Percentiles rank a stretch among this genome's conserved stretches.
phyloP scores from a whole-genome alignment of 64 coral and sea anemone genomes.

The Stylophora pistillata region DNA sequence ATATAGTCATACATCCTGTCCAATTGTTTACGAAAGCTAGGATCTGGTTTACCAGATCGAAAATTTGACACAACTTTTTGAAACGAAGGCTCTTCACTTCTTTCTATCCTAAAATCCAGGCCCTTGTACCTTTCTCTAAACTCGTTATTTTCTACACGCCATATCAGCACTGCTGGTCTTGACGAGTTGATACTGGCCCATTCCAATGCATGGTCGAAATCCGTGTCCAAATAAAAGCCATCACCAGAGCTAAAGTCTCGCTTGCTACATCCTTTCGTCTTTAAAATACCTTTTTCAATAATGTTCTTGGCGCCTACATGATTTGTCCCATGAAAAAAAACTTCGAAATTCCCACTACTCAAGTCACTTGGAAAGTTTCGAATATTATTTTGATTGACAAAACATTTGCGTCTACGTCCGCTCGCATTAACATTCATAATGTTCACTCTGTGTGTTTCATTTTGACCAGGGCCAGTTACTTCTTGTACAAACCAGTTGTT shows the following conservation, averaged over 20 bases:
- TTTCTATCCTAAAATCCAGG: not conserved
- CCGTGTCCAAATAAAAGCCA: conserved; percentile 68
- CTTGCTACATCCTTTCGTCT: conserved; percentile 7
- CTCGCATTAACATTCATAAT: not conserved
- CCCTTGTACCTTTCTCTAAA: not conserved
- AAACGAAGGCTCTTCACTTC: no score
- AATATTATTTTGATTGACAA: not conserved
- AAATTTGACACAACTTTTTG: no score
- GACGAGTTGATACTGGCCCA: conserved; percentile 9
- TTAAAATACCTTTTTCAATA: conserved; percentile 41
- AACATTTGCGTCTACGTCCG: not conserved
- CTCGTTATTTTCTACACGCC: not conserved
- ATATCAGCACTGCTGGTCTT: conserved; percentile 58
- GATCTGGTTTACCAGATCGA: no score
- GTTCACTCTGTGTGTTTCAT: not conserved
- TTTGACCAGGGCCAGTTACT: no score
- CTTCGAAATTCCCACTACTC: not conserved
- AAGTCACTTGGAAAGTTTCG: not conserved
- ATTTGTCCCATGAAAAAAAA: conserved; percentile 83
- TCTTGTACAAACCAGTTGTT: conserved; percentile 1
- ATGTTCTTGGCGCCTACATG: conserved; percentile 54
- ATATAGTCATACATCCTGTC: no score
- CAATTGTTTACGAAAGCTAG: no score
- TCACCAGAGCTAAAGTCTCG: conserved; percentile 75
- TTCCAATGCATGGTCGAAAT: conserved; percentile 31